Percentiles rank a stretch among this genome's conserved stretches.
phyloP scores from a whole-genome alignment of 2,888 invertebrate genomes.

The Trypoxylon attenuatum region DNA sequence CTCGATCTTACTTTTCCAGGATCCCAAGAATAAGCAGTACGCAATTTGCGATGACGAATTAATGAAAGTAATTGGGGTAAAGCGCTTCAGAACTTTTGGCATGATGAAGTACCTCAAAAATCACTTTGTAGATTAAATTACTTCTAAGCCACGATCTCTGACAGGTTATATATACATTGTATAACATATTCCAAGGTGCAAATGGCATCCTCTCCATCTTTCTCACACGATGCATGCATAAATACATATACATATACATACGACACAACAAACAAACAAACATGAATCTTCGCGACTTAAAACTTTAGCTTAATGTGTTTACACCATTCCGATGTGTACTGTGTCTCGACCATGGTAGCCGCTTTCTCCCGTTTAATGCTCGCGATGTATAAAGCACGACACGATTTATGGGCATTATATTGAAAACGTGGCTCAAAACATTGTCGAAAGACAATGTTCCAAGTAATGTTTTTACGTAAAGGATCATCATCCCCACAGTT shows the following conservation, averaged over 20 bases:
- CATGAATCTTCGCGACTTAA: conserved; percentile 56
- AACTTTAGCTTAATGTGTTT: conserved; percentile 56
- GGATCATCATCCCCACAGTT: conserved; percentile 26
- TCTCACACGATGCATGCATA: conserved; percentile 61
- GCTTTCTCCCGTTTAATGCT: conserved; percentile 33
- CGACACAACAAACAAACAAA: too few species aligned
- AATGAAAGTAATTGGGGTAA: conserved; percentile 91
- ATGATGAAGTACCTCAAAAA: conserved; percentile 98
- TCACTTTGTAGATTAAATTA: conserved; percentile 84
- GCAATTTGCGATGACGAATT: conserved; percentile 95
- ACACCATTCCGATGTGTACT: conserved; percentile 53
- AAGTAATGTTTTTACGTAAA: conserved; percentile 3
- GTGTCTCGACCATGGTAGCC: conserved; percentile 51
- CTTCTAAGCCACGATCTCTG: conserved; percentile 53
- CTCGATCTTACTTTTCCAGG: conserved; percentile 75
- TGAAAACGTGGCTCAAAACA: conserved; percentile 17
- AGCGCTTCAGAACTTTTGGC: conserved; percentile 95
- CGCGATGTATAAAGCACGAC: conserved; percentile 31
- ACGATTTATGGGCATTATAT: conserved; percentile 58
- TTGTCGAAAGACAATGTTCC: background rate
- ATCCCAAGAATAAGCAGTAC: conserved; percentile 95
- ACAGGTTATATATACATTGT: conserved; percentile 60
- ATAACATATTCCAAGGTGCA: conserved; percentile 62
- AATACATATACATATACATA: conserved; percentile 47
- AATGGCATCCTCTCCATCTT: conserved; percentile 59